These are phyloP conservation scores for Mugil cephalus DNA, from an alignment of 2,113 vertebrate species.

Conservation along the genomic window DNA sequence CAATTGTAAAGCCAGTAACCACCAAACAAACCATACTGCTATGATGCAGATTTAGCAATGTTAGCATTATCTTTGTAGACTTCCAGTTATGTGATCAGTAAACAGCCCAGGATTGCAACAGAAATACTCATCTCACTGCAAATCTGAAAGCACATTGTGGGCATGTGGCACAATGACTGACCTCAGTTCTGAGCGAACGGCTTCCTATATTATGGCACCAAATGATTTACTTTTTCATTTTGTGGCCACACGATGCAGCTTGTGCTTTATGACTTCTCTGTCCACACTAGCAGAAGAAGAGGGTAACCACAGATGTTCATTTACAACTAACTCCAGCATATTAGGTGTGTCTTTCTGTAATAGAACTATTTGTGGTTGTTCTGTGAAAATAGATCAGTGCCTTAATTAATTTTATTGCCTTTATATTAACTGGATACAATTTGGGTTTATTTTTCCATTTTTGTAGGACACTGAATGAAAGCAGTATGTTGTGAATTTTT, in stretches of 20 bases:
- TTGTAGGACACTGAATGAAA: no score
- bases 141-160: constrained; percentile 40
- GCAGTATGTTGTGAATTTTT: no score
- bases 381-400: no score
- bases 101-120: constrained; percentile 29
- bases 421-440: no score
- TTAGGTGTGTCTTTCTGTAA: not conserved
- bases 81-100: constrained; percentile 46
- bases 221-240: constrained; percentile 4
- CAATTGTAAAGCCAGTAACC: constrained; percentile 44
- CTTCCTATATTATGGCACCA: not conserved
- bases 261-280: not conserved
- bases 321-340: not conserved
- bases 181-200: constrained; percentile 11
- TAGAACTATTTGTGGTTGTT: no score
- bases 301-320: not conserved
- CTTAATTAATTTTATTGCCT: no score
- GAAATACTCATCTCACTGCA: constrained; percentile 30
- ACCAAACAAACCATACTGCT: constrained; percentile 45
- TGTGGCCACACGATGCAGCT: not conserved
- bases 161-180: constrained; percentile 12
- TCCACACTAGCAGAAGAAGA: constrained; percentile 20
- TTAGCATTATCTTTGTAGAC: constrained; percentile 45
- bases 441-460: no score
- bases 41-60: constrained; percentile 30